phyloP scores from a whole-genome alignment of 2,888 invertebrate genomes.

The Caenorhabditis japonica region DNA sequence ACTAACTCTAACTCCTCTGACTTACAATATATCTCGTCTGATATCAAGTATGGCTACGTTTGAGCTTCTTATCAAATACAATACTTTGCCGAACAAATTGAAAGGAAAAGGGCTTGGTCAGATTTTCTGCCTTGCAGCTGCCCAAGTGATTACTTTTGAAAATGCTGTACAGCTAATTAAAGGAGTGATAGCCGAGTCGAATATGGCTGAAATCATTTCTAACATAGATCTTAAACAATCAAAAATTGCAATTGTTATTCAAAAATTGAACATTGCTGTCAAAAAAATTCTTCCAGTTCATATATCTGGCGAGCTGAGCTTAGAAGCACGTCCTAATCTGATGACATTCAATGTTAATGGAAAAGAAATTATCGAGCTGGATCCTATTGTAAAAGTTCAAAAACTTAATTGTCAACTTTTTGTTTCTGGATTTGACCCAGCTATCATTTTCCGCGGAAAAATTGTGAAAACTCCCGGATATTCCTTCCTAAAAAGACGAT shows the following conservation, averaged over 20 bases:
- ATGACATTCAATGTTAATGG: constrained; percentile 47
- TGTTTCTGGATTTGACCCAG: constrained; percentile 51
- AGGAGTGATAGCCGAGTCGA: constrained; percentile 38
- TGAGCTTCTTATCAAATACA: constrained; percentile 36
- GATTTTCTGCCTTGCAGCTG: constrained; percentile 45
- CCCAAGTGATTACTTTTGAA: constrained; percentile 45
- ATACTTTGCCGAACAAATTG: constrained; percentile 36
- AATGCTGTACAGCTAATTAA: constrained; percentile 47
- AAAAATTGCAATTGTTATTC: constrained; percentile 32
- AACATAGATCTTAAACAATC: constrained; percentile 23
- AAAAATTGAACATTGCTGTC: constrained; percentile 25
- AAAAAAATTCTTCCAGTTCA: constrained; percentile 45
- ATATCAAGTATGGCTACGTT: constrained; percentile 52
- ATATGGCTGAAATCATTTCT: constrained; percentile 18
- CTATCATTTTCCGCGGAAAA: constrained; percentile 35
- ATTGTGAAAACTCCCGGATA: constrained; percentile 60
- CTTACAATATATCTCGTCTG: constrained; percentile 47
- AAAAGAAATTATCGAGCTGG: constrained; percentile 28
- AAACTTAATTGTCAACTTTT: constrained; percentile 54
- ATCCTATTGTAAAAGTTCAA: constrained; percentile 50
- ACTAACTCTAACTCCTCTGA: constrained; percentile 43
- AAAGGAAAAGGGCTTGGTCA: constrained; percentile 46
- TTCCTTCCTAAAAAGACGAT: constrained; percentile 56
- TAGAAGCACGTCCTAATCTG: constrained; percentile 22
- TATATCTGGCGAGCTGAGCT: constrained; percentile 33